Evolutionary conservation across 2,113 vertebrate species (phyloP), one percentile per base, ranked within the genome.

Genomic region (Labrus mixtus): DNA sequence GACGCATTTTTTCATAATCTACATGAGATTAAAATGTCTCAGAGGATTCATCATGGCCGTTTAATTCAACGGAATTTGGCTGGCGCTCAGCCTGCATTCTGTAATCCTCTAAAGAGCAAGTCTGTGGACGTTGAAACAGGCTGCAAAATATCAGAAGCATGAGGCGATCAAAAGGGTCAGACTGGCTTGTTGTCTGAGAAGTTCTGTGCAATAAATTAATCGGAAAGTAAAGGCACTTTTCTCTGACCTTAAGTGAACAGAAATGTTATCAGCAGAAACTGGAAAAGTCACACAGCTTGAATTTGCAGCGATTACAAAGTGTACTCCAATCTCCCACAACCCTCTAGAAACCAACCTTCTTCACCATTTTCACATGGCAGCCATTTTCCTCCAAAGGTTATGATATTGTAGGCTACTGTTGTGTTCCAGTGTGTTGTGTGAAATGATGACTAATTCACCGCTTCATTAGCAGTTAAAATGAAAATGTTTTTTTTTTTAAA

Each of bases 61-160:
- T 82, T 64, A 75, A 76, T 29, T 22, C 11, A 48, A 41, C 45
- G 13, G 59, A 55, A 68, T 69, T 62, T 58, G 45, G 64, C 29
- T 36, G 57, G 51, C 23, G 23, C 17, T 59, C 43, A 2, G 50
- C 33, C 16, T 8, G 46, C 55, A 16, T 25, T 53, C 25, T 68
- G 2, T 78, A 78, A 82, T 82, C 81, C 63, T 57, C 1, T 56
- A 46, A 75, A 57, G 20, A 83, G 67, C 20, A 36, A 50, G 45
- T 61, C 43, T 66, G 46, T 23, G 33, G 66, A 79, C 33, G 16
- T 8, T n/a, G 22, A 78, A 78, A 12, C 10, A 41, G 56, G 20
- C 51, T 65, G 74, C 25, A 60, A 70, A 61, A 57, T 62, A 65
- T 62, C 19, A 66, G 12, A 20, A 19, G 55, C 20, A 36, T 53